Evolutionary conservation across 2,113 vertebrate genomes (phyloP), one percentile per base, ranked within the genome.

Genomic region (Elephantulus edwardii): DNA sequence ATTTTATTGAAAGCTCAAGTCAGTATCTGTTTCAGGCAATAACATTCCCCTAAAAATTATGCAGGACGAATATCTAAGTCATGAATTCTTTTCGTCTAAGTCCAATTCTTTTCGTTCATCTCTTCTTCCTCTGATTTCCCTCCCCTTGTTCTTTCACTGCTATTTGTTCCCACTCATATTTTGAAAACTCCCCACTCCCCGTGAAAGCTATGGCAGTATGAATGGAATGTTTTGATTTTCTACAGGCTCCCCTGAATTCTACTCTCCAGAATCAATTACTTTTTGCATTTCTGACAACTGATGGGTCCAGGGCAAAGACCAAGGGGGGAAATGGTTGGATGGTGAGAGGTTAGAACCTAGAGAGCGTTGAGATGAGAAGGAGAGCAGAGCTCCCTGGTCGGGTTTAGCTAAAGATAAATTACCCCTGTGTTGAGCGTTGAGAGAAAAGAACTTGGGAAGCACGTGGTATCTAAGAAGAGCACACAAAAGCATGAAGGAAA

Each of bases 181-280:
- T 92, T 93, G 86, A 97, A 93, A 93, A 94, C 92, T 96, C 91
- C 94, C 44, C 56, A 54, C 93, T 96, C 88, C 94, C 95, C 91
- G 81, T 86, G 94, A 93, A 95, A 94, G 92, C 94, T 95, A 42
- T 9, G 83, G 83, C 95, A 96, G 93, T 95, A 97, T 95, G 96
- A 96, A 85, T 95, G 96, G 95, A 96, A 97, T 97, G 96, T 96
- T 97, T 93, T 93, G 79, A 95, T 97, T 96, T 95, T 94, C 93
- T 96, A 89, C 89, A 95, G 82, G 91, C 76, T 81, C 93, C 94
- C 80, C 84, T 72, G 54, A 86, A 91, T 86, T 93, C 92, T 94
- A 68, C 85, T 96, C 96, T 95, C 94, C 92, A 35, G 10, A 91
- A 96, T 96, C 96, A 95, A 87, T 97, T 96, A 92, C 92, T 96